These are phyloP conservation scores for Emydocephalus ijimae DNA, from an alignment of 2,113 vertebrate species.

Conservation along the genomic window DNA sequence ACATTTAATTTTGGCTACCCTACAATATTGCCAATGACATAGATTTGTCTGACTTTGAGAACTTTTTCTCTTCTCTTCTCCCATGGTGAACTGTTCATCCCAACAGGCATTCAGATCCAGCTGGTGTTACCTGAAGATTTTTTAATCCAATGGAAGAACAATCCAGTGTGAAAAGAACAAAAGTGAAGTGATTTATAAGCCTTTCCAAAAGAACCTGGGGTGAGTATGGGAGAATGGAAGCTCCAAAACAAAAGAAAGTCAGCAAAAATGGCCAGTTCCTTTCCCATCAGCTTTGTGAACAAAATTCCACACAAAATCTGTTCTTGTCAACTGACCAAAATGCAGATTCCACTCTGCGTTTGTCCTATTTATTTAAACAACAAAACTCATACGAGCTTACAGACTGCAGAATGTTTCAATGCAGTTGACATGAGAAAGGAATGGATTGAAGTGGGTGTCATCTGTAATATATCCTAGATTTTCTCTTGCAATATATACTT, in stretches of 20 bases:
- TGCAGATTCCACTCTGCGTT: neutral
- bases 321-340: neutral
- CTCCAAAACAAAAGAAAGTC: too few relatives aligned
- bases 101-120: neutral
- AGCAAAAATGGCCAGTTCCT: neutral
- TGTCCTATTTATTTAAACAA: neutral
- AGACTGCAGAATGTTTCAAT: neutral
- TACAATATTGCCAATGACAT: neutral
- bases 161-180: neutral
- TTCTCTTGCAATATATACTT: neutral
- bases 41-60: neutral
- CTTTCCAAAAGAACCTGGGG: neutral
- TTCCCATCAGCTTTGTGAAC: neutral
- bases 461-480: neutral
- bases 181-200: neutral
- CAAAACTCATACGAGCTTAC: neutral
- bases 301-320: neutral
- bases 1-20: neutral
- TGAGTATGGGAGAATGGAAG: neutral
- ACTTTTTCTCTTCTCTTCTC: neutral
- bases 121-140: neutral
- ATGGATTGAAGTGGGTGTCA: neutral
- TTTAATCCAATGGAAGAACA: neutral
- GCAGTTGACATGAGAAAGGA: neutral
- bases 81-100: neutral